These are phyloP conservation scores for Drosophila antonietae DNA, from an alignment of 2,888 invertebrate species.

Conservation along the genomic window DNA sequence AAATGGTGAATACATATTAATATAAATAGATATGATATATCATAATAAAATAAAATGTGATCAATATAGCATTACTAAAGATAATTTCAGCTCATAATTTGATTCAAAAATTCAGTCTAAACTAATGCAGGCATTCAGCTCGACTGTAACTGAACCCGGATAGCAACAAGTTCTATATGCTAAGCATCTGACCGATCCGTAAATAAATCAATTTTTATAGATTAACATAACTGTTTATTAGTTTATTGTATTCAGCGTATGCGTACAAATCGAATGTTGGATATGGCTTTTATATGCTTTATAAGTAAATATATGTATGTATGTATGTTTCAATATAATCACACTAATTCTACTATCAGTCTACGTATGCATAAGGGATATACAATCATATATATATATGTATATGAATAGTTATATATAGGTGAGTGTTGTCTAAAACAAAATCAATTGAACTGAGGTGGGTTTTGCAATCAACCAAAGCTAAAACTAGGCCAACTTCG, in stretches of 20 bases:
- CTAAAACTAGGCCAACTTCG: constrained; percentile 53
- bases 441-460: constrained; percentile 19
- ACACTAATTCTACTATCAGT: constrained; percentile 81
- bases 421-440: constrained; percentile 30
- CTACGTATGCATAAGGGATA: constrained; percentile 76
- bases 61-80: not conserved
- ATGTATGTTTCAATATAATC: constrained; percentile 42
- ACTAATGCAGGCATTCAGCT: not conserved
- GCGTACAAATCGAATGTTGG: constrained; percentile 71
- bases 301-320: constrained; percentile 29
- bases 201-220: constrained; percentile 8
- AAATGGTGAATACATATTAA: not conserved
- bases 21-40: not conserved
- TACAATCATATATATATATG: constrained; percentile 17
- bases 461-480: constrained; percentile 26
- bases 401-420: constrained; percentile 24
- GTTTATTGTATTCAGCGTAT: constrained; percentile 50
- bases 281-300: constrained; percentile 39
- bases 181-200: not conserved
- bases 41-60: not conserved
- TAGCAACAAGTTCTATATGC: not conserved
- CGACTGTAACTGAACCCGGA: not conserved
- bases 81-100: not conserved
- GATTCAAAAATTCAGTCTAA: not conserved
- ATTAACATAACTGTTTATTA: constrained; percentile 31